These are phyloP conservation scores for Brachionus rotundiformis DNA, from an alignment of 1,140 invertebrate species.

Conservation along the genomic window DNA sequence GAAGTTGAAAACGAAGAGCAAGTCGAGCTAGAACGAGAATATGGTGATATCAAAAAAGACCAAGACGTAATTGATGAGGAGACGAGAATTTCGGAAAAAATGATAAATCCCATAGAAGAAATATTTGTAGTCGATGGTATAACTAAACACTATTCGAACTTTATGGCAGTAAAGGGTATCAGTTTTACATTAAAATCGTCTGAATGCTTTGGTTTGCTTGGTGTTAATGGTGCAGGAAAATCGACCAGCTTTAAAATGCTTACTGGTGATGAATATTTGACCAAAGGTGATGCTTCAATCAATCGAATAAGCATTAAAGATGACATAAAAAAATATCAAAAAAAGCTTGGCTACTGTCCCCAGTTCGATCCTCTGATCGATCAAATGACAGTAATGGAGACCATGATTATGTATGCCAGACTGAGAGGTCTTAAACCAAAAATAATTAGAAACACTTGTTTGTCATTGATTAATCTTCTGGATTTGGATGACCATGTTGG, in stretches of 20 bases:
- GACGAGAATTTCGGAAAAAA: neutral
- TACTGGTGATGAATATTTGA: conserved; percentile 58
- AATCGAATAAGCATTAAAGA: conserved; percentile 57
- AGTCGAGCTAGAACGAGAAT: neutral
- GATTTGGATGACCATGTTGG: conserved; percentile 40
- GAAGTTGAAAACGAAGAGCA: neutral
- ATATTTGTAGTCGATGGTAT: conserved; percentile 60
- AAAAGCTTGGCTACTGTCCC: conserved; percentile 64
- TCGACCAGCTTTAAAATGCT: conserved; percentile 86
- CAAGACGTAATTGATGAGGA: conserved; percentile 24
- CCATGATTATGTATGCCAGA: conserved; percentile 48
- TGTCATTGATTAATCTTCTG: conserved; percentile 17
- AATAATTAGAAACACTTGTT: conserved; percentile 21
- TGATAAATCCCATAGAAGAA: conserved; percentile 52
- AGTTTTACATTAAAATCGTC: conserved; percentile 11
- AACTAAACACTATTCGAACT: conserved; percentile 69
- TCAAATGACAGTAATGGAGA: conserved; percentile 58
- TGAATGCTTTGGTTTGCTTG: conserved; percentile 86
- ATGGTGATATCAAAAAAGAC: conserved; percentile 48
- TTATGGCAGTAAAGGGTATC: conserved; percentile 59
- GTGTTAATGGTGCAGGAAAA: conserved; percentile 82
- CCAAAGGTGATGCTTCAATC: conserved; percentile 52
- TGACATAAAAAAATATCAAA: conserved; percentile 61
- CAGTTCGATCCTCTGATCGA: conserved; percentile 67
- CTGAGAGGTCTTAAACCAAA: conserved; percentile 50